A percentile compares a stretch with the other conserved stretches of the same genome.
Evolutionary conservation across 1,140 invertebrate genomes (phyloP).

Genomic region (Leptopilina clavipes): DNA sequence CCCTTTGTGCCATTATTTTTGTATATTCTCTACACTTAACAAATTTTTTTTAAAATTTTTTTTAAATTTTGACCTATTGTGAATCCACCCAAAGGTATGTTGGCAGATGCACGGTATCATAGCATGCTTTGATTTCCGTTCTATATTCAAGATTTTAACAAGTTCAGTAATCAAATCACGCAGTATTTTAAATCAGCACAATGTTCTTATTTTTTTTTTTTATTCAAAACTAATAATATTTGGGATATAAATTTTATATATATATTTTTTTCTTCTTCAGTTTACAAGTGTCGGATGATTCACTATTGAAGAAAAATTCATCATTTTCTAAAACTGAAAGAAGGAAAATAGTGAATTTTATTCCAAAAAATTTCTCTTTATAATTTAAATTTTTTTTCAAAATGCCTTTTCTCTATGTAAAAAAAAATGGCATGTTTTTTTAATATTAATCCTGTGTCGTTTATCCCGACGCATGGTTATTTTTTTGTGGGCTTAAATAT

Average conservation of each 20-base stretch:
- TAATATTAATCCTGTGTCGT: conserved; percentile 36
- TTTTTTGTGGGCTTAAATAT: conserved; percentile 43
- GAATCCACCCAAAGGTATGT: conserved; percentile 51
- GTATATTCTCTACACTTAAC: conserved; percentile 2
- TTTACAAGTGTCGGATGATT: not conserved
- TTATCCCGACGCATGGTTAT: conserved; percentile 54
- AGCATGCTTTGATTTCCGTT: conserved; percentile 56
- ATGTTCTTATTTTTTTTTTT: not conserved
- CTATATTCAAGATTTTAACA: not conserved
- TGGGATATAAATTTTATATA: conserved; percentile 4
- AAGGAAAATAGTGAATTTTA: no score
- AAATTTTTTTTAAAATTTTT: conserved; percentile 47
- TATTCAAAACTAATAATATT: not conserved
- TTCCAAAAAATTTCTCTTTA: not conserved
- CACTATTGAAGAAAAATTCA: not conserved
- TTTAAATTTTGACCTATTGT: conserved; percentile 36
- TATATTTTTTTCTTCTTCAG: not conserved
- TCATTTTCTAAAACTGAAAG: no score
- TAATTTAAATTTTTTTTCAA: not conserved
- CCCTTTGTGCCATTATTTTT: conserved; percentile 27
- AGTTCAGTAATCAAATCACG: conserved; percentile 6
- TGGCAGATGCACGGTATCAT: conserved; percentile 66
- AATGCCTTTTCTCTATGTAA: no score
- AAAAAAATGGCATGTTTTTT: conserved; percentile 52
- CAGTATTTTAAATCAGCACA: conserved; percentile 33